These are phyloP conservation scores for Mimachlamys varia DNA, from an alignment of 2,888 invertebrate genomes.

Conservation along the genomic window DNA sequence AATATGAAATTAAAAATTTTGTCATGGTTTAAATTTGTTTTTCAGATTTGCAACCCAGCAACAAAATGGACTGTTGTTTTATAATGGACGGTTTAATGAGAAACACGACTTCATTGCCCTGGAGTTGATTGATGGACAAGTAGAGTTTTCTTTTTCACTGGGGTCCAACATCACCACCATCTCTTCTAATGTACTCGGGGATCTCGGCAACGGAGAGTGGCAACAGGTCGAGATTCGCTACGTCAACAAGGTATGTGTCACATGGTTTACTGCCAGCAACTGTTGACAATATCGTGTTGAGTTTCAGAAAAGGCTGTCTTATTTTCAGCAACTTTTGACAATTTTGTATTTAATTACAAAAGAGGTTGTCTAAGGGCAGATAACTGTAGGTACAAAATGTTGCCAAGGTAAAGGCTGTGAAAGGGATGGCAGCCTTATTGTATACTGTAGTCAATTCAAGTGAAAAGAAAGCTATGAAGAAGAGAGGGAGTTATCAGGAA, in stretches of 20 bases:
- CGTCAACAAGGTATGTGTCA: slow-evolving; percentile 87
- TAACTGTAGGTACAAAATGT: not conserved
- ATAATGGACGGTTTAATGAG: slow-evolving; percentile 98
- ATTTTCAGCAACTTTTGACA: too few species aligned
- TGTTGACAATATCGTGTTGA: too few species aligned
- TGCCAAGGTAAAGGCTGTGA: not conserved
- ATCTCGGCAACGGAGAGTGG: slow-evolving; percentile 94
- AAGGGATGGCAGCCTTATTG: not conserved
- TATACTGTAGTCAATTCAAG: too few species aligned
- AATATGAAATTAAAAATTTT: not conserved
- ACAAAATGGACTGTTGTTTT: slow-evolving; percentile 92
- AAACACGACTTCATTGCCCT: slow-evolving; percentile 96
- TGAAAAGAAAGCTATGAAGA: not conserved
- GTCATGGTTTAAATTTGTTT: slow-evolving; percentile 36
- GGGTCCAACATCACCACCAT: slow-evolving; percentile 87
- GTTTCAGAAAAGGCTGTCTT: too few species aligned
- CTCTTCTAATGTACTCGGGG: slow-evolving; percentile 85
- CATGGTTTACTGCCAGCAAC: not conserved
- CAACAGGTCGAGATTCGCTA: slow-evolving; percentile 93
- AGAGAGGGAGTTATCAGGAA: not conserved
- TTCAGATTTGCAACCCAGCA: slow-evolving; percentile 93
- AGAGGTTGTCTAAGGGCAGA: not conserved
- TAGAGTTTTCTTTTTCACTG: slow-evolving; percentile 94
- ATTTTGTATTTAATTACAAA: too few species aligned
- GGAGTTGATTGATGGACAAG: slow-evolving; percentile 88